phyloP scores from a whole-genome alignment of 2,888 invertebrate species.

The Cryptocephalus primarius region DNA sequence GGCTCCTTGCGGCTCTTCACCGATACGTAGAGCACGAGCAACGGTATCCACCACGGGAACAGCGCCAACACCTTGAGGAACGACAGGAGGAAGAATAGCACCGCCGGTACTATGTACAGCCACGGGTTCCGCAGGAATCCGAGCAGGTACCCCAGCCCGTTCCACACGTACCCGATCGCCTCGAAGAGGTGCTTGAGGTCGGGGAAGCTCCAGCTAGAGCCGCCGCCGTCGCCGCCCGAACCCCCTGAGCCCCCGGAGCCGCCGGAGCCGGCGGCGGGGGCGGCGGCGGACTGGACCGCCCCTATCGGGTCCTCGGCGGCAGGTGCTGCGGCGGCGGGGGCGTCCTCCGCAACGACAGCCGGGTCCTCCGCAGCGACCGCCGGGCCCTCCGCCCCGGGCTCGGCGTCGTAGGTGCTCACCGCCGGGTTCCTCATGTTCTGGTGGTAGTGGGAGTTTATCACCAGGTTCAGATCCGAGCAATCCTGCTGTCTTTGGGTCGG shows the following conservation, averaged over 20 bases:
- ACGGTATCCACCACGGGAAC: constrained; percentile 53
- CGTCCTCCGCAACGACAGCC: constrained; percentile 30
- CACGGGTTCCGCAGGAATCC: constrained; percentile 34
- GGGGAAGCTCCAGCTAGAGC: constrained; percentile 22
- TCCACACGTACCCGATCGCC: constrained; percentile 20
- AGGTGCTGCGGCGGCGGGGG: constrained; percentile 13
- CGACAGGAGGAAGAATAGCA: constrained; percentile 49
- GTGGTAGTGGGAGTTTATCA: constrained; percentile 57
- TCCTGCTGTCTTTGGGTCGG: constrained; percentile 48
- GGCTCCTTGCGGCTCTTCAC: constrained; percentile 20
- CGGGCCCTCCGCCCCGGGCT: constrained; percentile 2
- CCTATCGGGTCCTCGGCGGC: constrained; percentile 9
- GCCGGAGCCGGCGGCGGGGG: constrained; percentile 3
- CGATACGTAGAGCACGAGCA: constrained; percentile 30
- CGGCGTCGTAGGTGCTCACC: constrained; percentile 20
- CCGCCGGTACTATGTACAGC: constrained; percentile 49
- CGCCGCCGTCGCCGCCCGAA: constrained; percentile 15
- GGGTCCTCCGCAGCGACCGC: constrained; percentile 30
- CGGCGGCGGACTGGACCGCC: constrained; percentile 9
- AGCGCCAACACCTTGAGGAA: constrained; percentile 51
- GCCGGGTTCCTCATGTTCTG: constrained; percentile 33
- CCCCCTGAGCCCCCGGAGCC: constrained; percentile 16
- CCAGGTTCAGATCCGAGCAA: constrained; percentile 58
- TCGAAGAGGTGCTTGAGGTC: constrained; percentile 29
- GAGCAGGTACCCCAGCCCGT: constrained; percentile 17